Evolutionary conservation across 2,888 invertebrate genomes (phyloP), one percentile per base, ranked within the genome.

Genomic region (Calameuta idolon): DNA sequence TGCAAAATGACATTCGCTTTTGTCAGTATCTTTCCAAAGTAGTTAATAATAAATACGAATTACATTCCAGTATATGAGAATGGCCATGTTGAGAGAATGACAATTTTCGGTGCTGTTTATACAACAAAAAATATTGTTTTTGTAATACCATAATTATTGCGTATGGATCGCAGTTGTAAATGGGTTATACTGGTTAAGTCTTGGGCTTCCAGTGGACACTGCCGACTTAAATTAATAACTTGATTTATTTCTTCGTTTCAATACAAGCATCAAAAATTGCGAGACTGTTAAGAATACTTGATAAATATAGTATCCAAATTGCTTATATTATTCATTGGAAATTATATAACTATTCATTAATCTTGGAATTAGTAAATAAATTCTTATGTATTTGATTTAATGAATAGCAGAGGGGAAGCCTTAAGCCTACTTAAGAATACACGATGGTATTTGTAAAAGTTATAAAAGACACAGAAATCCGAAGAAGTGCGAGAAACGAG

Each of bases 201-300:
- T 76, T 81, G 76, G 82, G 83, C 83, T 86, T 87, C 82, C 83
- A 82, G 82, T 78, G 80, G 80, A 80, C 85, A 88, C 88, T 88
- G 88, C 88, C 88, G 83, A 83, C 83, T 9, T 79, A 76, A 77
- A 77, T 78, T 73, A 78, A 69, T 73, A 78, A 73, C 34, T 75
- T 40, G 73, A 69, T 78, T 74, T 55, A 76, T 77, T 77, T 40
- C 37, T n/a, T 11, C 12, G 73, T 74, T 75, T 75, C 35, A 69
- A 68, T 75, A 55, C 55, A 55, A 71, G 31, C 15, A 31, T 71
- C 71, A 71, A 71, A 55, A 71, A 34, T 71, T 71, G 71, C 71
- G 34, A 71, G 71, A 71, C 71, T 71, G 71, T 71, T 33, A 71
- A 71, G 31, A 34, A 31, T 71, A 34, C 23, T 71, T 71, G 71